Percentiles rank a stretch among this genome's conserved stretches.
phyloP scores from a whole-genome alignment of 2,888 invertebrate genomes.

The Tholera decimalis region DNA sequence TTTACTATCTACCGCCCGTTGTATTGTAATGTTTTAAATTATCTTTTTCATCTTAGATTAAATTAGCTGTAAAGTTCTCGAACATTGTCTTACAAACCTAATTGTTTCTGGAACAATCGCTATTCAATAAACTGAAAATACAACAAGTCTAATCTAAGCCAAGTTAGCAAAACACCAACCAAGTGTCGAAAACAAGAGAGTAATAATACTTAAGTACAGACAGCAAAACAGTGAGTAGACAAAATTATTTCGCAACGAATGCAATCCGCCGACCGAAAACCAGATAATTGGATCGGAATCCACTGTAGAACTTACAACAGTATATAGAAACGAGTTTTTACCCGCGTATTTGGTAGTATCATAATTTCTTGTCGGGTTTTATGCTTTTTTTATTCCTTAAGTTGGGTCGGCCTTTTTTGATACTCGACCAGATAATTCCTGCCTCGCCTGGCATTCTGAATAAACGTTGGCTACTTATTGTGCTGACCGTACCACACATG shows the following conservation, averaged over 20 bases:
- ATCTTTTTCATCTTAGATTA: not conserved
- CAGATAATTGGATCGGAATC: constrained; percentile 76
- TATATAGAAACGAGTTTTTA: constrained; percentile 82
- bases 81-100: constrained; percentile 14
- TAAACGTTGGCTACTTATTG: constrained; percentile 78
- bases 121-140: constrained; percentile 38
- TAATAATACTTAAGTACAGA: constrained; percentile 63
- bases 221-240: constrained; percentile 68
- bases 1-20: not conserved
- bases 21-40: not conserved
- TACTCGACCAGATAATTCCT: constrained; percentile 82
- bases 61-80: constrained; percentile 7
- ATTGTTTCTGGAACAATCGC: constrained; percentile 24
- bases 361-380: constrained; percentile 86
- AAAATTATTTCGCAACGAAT: constrained; percentile 72
- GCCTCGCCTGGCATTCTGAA: constrained; percentile 77
- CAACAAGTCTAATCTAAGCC: constrained; percentile 38
- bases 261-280: constrained; percentile 66
- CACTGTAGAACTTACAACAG: constrained; percentile 72
- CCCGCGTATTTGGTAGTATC: constrained; percentile 88
- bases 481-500: constrained; percentile 70
- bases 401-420: constrained; percentile 81
- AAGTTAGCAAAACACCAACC: constrained; percentile 44
- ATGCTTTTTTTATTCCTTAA: constrained; percentile 73
- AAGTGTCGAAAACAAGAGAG: constrained; percentile 60